Evolutionary conservation across 2,113 vertebrate species (phyloP).

Genomic region (Neomonachus schauinslandi): DNA sequence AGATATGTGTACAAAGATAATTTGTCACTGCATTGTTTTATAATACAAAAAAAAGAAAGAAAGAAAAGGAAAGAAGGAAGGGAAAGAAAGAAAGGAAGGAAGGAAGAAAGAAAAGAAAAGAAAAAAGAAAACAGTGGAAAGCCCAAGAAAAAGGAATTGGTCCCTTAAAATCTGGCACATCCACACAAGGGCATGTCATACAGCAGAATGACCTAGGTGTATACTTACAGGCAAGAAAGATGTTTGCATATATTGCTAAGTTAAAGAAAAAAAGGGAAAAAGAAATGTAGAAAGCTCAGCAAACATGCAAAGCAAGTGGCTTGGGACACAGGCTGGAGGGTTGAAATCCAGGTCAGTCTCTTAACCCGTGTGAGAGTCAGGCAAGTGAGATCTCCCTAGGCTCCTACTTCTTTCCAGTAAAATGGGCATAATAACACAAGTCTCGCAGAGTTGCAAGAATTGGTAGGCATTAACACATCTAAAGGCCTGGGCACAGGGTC

Average conservation of each 20-base stretch:
- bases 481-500: neutral
- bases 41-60: neutral
- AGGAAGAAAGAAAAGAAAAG: neutral
- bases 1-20: neutral
- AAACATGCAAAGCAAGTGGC: neutral
- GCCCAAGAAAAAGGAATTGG: neutral
- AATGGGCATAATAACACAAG: neutral
- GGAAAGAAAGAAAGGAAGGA: no score
- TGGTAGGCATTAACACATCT: neutral
- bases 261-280: neutral
- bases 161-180: neutral
- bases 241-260: neutral
- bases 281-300: neutral
- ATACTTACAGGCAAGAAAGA: neutral
- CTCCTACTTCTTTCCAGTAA: neutral
- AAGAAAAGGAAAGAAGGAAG: no score
- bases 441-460: neutral
- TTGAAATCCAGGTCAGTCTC: neutral
- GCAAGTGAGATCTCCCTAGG: neutral
- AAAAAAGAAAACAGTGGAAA: neutral
- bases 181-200: neutral
- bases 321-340: neutral
- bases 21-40: slow-evolving; percentile 33
- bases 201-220: neutral
- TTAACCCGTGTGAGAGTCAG: neutral